These are phyloP conservation scores for Orthonyx spaldingii DNA, from an alignment of 2,113 vertebrate genomes.

Conservation along the genomic window DNA sequence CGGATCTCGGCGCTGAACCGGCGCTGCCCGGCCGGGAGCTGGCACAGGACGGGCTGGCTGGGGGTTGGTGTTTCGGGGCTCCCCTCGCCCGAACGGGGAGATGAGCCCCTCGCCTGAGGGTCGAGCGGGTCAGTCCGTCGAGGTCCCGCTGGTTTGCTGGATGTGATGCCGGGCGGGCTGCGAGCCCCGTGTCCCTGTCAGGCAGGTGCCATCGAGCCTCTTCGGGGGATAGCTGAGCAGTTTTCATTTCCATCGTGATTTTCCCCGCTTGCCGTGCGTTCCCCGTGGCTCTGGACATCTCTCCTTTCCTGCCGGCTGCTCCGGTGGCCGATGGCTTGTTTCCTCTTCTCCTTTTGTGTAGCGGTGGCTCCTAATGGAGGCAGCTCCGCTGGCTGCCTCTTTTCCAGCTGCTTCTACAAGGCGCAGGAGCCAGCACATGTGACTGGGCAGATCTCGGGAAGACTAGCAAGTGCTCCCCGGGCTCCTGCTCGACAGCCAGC, in stretches of 20 bases:
- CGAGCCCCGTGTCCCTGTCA: not conserved
- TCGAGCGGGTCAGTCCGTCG: not conserved
- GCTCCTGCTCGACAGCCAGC: not conserved
- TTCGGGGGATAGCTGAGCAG: not conserved
- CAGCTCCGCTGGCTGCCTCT: constrained; percentile 44
- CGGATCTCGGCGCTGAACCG: not conserved
- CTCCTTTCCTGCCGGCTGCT: not conserved
- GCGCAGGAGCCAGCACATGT: constrained; percentile 45
- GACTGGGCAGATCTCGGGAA: constrained; percentile 31
- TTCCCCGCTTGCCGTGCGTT: not conserved
- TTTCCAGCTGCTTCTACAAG: constrained; percentile 58
- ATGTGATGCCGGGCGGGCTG: not conserved
- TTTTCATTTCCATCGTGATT: not conserved
- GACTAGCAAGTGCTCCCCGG: not conserved
- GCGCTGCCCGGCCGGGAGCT: not conserved
- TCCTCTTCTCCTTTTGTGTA: constrained; percentile 54
- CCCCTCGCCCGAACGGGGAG: not conserved
- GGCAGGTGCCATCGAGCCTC: not conserved
- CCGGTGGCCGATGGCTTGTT: not conserved
- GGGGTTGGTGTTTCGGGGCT: not conserved
- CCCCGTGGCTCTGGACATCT: not conserved
- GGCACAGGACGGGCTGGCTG: not conserved
- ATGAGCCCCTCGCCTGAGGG: not conserved
- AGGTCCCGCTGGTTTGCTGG: not conserved
- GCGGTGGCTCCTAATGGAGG: constrained; percentile 48